Evolutionary conservation across 30 jellyfish, hydroid and myxozoan species (phyloP), one percentile per base, ranked within the genome.

Genomic region (Turritopsis rubra): DNA sequence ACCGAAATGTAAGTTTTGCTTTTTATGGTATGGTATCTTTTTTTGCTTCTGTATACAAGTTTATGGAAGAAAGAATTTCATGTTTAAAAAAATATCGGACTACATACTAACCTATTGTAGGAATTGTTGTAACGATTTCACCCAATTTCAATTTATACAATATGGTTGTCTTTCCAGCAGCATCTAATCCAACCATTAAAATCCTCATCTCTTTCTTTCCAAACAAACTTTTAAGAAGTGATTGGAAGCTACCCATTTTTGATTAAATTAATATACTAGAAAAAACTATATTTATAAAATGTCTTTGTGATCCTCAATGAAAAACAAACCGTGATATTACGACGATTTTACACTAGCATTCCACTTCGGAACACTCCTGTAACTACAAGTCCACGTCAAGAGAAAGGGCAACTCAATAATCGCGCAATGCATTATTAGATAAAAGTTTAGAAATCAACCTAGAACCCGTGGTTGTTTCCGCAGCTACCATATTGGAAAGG

Each of bases 91-190:
- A 41, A 41, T 41, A n/a, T n/a, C n/a, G 60, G 60, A 41, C 5
- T 25, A 80, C 21, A 23, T 18, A 65, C 96, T 29, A 79, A 95
- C 99, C 99, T 7, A 95, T 95, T 1, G 99, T 95, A 19, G 99
- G 99, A 66, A 95, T 95, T 19, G 99, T 95, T n/a, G 99, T 89
- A 18, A 90, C 97, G 21, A 89, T 88, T 83, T 95, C 97, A 28
- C 97, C 97, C 52, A 95, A 88, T 72, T 95, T 95, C 75, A 95
- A 80, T 79, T 95, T 89, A 87, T 95, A 95, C 83, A 95, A 85
- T 75, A 95, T 95, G 30, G 99, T 95, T 9, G 99, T 95, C 84
- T 95, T 95, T 52, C 99, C 99, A 52, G 99, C 99, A 29, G 97
- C 97, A 78, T 95, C 99, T 86, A 95, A 80, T 13, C 99, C 99